phyloP scores from a whole-genome alignment of 2,113 vertebrate species.

The Vimba vimba region DNA sequence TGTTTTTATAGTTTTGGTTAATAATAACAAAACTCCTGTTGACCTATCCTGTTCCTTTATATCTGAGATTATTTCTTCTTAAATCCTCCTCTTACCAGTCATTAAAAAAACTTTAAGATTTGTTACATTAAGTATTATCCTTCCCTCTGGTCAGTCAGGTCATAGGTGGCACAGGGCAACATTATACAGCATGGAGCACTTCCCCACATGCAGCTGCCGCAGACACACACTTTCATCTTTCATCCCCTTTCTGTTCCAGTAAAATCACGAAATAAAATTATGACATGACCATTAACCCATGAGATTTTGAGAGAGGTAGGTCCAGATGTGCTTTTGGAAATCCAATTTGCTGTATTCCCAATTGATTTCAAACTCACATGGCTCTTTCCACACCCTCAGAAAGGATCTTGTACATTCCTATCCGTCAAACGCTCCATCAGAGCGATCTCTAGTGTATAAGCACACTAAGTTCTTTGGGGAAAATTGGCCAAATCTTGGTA shows the following conservation, averaged over 20 bases:
- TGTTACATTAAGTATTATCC: constrained; percentile 9
- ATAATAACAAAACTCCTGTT: not conserved
- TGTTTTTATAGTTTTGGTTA: not conserved
- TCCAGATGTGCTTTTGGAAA: constrained; percentile 28
- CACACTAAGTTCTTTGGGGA: constrained; percentile 23
- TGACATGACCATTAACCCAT: constrained; percentile 37
- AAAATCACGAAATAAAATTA: constrained; percentile 21
- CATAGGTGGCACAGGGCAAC: not conserved
- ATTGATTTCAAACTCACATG: constrained; percentile 24
- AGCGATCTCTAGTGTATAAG: constrained; percentile 25
- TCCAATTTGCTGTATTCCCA: constrained; percentile 32
- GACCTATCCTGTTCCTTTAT: not conserved
- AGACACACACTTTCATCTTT: constrained; percentile 24
- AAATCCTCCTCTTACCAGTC: not conserved
- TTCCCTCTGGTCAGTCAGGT: not conserved
- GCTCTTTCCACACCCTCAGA: constrained; percentile 23
- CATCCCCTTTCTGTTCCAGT: constrained; percentile 7
- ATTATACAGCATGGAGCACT: not conserved
- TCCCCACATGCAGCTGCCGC: not conserved
- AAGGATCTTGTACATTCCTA: constrained; percentile 32
- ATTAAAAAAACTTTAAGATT: not conserved
- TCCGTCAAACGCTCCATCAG: constrained; percentile 35
- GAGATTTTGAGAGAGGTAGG: constrained; percentile 26
- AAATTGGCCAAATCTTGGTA: constrained; percentile 22
- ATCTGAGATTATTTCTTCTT: not conserved